Evolutionary conservation across 2,888 invertebrate genomes (phyloP).

Genomic region (Agrotis clavis): DNA sequence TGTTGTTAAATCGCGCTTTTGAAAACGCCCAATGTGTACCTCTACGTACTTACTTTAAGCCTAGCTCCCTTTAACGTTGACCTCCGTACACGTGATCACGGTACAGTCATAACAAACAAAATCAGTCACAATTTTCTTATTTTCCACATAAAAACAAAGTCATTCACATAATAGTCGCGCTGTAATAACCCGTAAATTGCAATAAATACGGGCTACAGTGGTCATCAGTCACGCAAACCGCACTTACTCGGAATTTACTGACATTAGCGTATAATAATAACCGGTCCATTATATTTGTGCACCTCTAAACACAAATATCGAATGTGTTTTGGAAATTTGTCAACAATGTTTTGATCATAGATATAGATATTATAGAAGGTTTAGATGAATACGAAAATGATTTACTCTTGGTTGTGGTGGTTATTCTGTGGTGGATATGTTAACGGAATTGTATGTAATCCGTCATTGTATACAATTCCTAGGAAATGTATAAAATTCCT

Average conservation of each 20-base stretch:
- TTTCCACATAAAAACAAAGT: conserved; percentile 17
- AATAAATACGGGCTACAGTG: conserved; percentile 58
- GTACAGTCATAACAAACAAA: background rate
- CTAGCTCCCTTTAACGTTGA: no score
- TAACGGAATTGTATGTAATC: no score
- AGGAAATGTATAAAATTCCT: no score
- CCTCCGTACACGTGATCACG: no score
- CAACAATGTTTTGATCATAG: conserved; percentile 21
- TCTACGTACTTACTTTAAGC: no score
- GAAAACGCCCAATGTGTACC: no score
- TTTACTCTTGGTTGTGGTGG: no score
- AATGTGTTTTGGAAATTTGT: conserved; percentile 15
- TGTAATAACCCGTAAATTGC: conserved; percentile 55
- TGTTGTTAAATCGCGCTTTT: no score
- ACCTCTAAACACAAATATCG: conserved; percentile 15
- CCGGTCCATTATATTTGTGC: conserved; percentile 26
- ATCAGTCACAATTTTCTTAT: conserved; percentile 13
- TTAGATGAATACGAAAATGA: background rate
- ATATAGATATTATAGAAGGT: no score
- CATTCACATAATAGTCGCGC: conserved; percentile 26
- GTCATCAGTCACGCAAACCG: conserved; percentile 61
- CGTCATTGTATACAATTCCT: no score
- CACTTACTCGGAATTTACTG: conserved; percentile 48
- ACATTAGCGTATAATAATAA: conserved; percentile 52
- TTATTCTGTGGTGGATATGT: no score